Conservation (phyloP, 1,140 invertebrate species). For the Caenorhabditis remanei region DNA sequence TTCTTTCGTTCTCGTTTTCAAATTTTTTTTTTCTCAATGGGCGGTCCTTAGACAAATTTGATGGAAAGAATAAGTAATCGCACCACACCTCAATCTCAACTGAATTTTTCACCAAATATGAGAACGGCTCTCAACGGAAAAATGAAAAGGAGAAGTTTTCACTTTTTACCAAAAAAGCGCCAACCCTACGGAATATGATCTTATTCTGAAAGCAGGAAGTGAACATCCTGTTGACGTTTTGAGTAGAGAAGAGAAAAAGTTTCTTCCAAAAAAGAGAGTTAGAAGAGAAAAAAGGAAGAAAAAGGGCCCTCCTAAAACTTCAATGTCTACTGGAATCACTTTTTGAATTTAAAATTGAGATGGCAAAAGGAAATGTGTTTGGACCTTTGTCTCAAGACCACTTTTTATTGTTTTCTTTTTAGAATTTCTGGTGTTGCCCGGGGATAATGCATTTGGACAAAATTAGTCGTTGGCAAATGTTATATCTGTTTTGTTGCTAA, state of each 20-base stretch:
- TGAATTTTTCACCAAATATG: neutral
- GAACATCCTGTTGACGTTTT: slow-evolving; percentile 28
- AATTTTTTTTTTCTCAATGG: neutral
- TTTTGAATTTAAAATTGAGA: slow-evolving; percentile 19
- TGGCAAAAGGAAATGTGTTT: neutral
- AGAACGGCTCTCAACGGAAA: too few relatives aligned
- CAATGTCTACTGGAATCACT: neutral
- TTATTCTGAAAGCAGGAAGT: slow-evolving; percentile 9
- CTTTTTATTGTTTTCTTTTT: neutral
- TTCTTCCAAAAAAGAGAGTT: neutral
- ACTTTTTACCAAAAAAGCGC: too few relatives aligned
- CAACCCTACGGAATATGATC: neutral
- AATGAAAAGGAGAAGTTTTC: too few relatives aligned
- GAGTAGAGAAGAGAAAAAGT: neutral
- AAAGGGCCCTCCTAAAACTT: neutral
- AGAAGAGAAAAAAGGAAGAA: neutral
- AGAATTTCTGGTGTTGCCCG: too few relatives aligned
- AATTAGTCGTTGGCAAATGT: too few relatives aligned
- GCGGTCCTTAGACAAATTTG: neutral
- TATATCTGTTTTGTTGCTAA: too few relatives aligned
- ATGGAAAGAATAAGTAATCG: neutral
- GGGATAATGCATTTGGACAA: too few relatives aligned
- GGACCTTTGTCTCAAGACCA: neutral
- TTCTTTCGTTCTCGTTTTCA: neutral
- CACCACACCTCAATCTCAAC: neutral